Evolutionary conservation across 2,113 vertebrate genomes (phyloP).

Genomic region (Podiceps cristatus): DNA sequence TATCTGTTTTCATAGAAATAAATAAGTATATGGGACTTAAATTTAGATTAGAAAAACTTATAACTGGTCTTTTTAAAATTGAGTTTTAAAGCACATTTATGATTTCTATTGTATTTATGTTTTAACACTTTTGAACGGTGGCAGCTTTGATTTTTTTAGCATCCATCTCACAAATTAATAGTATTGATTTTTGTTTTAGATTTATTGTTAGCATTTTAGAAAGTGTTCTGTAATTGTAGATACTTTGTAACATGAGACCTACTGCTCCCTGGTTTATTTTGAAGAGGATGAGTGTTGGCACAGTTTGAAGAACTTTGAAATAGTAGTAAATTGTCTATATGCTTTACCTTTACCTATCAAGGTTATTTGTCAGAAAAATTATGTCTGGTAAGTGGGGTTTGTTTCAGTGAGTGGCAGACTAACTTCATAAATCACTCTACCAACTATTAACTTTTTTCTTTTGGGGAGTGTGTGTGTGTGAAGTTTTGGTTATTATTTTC

Average conservation of each 20-base stretch:
- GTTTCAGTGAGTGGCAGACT: conserved; percentile 53
- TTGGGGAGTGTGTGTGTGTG: conserved; percentile 26
- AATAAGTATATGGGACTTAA: conserved; percentile 59
- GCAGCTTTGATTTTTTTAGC: conserved; percentile 33
- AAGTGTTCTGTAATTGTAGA: conserved; percentile 45
- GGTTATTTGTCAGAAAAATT: conserved; percentile 82
- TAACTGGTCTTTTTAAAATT: conserved; percentile 66
- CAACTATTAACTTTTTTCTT: conserved; percentile 22
- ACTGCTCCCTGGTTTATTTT: conserved; percentile 2
- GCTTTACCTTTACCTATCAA: conserved; percentile 68
- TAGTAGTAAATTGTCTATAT: conserved; percentile 41
- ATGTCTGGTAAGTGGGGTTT: conserved; percentile 49
- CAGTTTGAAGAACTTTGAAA: conserved; percentile 44
- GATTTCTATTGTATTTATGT: conserved; percentile 42
- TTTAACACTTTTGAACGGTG: conserved; percentile 69
- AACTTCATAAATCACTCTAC: conserved; percentile 51
- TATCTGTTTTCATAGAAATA: conserved; percentile 57
- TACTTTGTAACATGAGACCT: conserved; percentile 41
- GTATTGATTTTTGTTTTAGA: conserved; percentile 60
- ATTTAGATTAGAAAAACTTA: conserved; percentile 60
- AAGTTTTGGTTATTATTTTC: conserved; percentile 73
- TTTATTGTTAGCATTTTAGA: conserved; percentile 67
- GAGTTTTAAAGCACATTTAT: conserved; percentile 68
- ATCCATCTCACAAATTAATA: conserved; percentile 55
- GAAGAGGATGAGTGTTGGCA: conserved; percentile 42